Evolutionary conservation across 2,113 vertebrate species (phyloP), one percentile per base, ranked within the genome.

Genomic region (Vidua chalybeata): DNA sequence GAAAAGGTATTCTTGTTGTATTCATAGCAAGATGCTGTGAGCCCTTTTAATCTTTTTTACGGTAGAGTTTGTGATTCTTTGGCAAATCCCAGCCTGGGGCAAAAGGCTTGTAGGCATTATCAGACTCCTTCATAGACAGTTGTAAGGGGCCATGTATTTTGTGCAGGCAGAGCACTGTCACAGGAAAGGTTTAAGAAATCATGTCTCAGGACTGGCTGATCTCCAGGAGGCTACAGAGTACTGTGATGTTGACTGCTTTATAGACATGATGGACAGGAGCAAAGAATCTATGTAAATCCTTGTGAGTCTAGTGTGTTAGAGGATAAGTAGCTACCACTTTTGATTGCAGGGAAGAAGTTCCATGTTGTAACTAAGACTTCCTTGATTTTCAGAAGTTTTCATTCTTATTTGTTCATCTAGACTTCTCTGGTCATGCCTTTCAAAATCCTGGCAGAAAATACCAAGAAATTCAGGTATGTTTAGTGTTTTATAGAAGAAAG

Each of bases 121-220:
- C 49, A 56, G 46, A 27, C 15, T 26, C n/a, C 23, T 2, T 45
- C 30, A 31, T 0, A n/a, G 73, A 33, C 24, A 49, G 18, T 39
- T 75, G 14, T 22, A 22, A 45, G 21, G 27, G 9, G 31, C 16
- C 0, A 0, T 43, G 30, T 68, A 5, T 87, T 80, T 66, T 4
- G 5, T 71, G 43, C 18, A 87, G 59, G 39, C 35, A 58, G 37
- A 82, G n/a, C 51, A 52, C 18, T 1, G 0, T 83, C n/a, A 10
- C 10, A 52, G 52, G 17, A 75, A 46, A 31, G 15, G 18, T 79
- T 79, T 59, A 20, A 68, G 20, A 90, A 76, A 46, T 64, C 30
- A 4, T 46, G 22, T 27, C 22, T 90, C 1, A 2, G 31, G 48
- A 72, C 37, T 4, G 2, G 5, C n/a, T 41, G 71, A 56, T 75